These are phyloP conservation scores for Drosophila kohkoa DNA, from an alignment of 1,140 invertebrate genomes.

Conservation along the genomic window DNA sequence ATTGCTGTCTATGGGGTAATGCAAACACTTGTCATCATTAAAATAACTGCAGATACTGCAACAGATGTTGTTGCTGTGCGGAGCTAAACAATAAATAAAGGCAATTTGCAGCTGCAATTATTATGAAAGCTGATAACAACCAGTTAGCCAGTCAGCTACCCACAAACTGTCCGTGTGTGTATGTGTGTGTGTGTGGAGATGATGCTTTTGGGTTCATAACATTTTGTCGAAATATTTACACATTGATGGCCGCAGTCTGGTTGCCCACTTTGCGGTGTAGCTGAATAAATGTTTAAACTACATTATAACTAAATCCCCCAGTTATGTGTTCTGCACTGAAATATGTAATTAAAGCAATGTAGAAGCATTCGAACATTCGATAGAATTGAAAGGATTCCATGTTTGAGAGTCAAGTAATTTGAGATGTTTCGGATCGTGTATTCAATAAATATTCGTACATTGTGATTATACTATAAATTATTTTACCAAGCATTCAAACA, in stretches of 20 bases:
- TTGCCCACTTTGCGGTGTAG: conserved; percentile 25
- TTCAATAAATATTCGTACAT: background rate
- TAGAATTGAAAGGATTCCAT: background rate
- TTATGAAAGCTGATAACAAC: conserved; percentile 75
- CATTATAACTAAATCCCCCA: background rate
- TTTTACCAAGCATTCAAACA: background rate
- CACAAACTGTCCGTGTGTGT: background rate
- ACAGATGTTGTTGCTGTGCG: conserved; percentile 56
- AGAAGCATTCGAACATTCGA: background rate
- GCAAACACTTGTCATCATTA: conserved; percentile 82
- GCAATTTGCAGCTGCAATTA: conserved; percentile 82
- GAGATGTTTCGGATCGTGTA: background rate
- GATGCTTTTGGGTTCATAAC: conserved; percentile 24
- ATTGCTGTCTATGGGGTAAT: conserved; percentile 51
- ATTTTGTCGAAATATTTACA: conserved; percentile 21
- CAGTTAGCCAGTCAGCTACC: conserved; percentile 29
- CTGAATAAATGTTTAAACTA: conserved; percentile 10
- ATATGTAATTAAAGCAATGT: background rate
- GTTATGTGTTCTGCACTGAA: background rate
- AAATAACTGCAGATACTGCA: conserved; percentile 65
- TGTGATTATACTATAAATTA: conserved; percentile 4
- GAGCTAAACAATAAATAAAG: conserved; percentile 75
- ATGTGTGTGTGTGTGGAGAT: background rate
- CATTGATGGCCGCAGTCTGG: conserved; percentile 35
- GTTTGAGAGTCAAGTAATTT: background rate